Evolutionary conservation across 2,888 invertebrate genomes (phyloP), one percentile per base, ranked within the genome.

Genomic region (Cheilosia impressa): DNA sequence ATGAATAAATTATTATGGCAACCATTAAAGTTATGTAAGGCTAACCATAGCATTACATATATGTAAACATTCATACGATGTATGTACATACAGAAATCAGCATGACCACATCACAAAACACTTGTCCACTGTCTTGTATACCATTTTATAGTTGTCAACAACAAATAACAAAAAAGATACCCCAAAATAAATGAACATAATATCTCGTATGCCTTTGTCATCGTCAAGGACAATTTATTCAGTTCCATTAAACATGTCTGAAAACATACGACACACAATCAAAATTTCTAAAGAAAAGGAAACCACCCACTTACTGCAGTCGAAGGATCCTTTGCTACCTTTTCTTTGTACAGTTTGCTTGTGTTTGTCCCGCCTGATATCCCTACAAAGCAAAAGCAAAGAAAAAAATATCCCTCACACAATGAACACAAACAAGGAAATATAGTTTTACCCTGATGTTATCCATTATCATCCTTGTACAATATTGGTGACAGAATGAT

Each of bases 401-500:
- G n/a, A 53, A 62, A 7, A 45, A 6, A 7, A 19, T 17, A 19
- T 52, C 15, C 9, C 10, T 27, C 9, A 43, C 22, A 58, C 66
- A 58, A 52, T 71, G 38, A 38, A 50, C 38, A 60, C 60, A 71
- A 60, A 60, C 60, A 41, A 58, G 66, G 52, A 66, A 43, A 52
- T 58, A 76, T 66, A 41, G 50, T 43, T 66, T 60, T 52, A 71
- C 24, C 38, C 50, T 66, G 50, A 52, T 52, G 58, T 53, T 52
- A 53, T 62, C 68, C 52, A 77, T 73, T 73, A 60, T 68, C 68
- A 66, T 60, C 45, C 52, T 41, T 47, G 47, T 57, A 63, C 31
- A 73, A 45, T 73, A 77, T 77, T 68, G 53, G 34, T 52, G 22
- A 60, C 41, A 68, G 68, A 60, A 68, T 68, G 45, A 68, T 68